Evolutionary conservation across 1,140 invertebrate genomes (phyloP).

Genomic region (Drosophila jambulina): DNA sequence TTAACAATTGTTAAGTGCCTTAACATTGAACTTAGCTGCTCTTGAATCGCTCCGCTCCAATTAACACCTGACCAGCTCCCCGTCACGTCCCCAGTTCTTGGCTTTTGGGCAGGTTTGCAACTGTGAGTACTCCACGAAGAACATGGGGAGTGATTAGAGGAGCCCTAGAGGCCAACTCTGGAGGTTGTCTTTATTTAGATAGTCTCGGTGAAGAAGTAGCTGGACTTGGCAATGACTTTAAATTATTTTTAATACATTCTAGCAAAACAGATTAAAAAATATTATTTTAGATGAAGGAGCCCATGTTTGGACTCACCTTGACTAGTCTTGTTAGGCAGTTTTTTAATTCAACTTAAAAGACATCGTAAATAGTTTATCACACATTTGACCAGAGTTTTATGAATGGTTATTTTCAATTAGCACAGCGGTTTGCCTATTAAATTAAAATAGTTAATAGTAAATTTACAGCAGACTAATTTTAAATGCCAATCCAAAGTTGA

Average conservation of each 20-base stretch:
- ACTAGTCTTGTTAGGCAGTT: background rate
- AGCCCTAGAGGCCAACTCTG: constrained; percentile 10
- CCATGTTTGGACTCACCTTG: background rate
- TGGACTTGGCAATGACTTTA: background rate
- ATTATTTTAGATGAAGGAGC: too few species aligned
- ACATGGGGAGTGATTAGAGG: constrained; percentile 37
- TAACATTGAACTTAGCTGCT: constrained; percentile 53
- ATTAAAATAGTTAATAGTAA: constrained; percentile 5
- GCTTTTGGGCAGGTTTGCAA: constrained; percentile 18
- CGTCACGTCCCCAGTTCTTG: constrained; percentile 19
- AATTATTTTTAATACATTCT: too few species aligned
- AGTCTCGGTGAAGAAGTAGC: constrained; percentile 10
- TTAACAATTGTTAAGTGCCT: constrained; percentile 51
- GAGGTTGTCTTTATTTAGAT: constrained; percentile 38
- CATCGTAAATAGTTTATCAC: constrained; percentile 5
- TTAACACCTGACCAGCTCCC: constrained; percentile 40
- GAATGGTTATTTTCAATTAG: constrained; percentile 25
- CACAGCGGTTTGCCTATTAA: constrained; percentile 9
- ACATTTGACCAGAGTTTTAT: background rate
- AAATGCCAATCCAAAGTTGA: constrained; percentile 15
- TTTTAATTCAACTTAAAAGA: background rate
- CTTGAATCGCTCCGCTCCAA: constrained; percentile 41
- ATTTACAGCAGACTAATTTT: constrained; percentile 4
- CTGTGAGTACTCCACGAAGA: constrained; percentile 8
- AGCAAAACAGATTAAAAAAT: background rate